These are phyloP conservation scores for Epirrhoe alternata DNA, from an alignment of 2,888 invertebrate species.

Conservation along the genomic window DNA sequence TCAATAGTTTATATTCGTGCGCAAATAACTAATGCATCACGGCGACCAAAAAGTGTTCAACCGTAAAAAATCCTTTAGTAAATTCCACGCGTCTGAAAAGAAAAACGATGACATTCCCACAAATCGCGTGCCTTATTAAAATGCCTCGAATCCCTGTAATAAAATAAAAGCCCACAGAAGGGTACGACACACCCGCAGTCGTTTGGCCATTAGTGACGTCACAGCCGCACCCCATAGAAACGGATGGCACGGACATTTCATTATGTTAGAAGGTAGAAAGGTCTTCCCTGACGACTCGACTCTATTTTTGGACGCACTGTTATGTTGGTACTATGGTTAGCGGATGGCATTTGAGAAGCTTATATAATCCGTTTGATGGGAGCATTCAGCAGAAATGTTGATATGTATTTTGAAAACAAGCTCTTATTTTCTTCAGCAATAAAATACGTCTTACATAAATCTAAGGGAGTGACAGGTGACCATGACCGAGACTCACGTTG, in stretches of 20 bases:
- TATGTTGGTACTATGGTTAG: constrained; percentile 17
- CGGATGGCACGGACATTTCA: constrained; percentile 34
- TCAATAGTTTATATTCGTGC: background rate
- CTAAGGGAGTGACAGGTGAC: background rate
- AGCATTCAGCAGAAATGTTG: background rate
- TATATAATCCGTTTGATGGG: constrained; percentile 13
- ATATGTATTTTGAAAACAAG: background rate
- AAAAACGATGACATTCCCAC: constrained; percentile 26
- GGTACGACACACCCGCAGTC: constrained; percentile 65
- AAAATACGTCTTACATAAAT: background rate
- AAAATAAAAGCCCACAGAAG: constrained; percentile 46
- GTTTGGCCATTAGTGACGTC: constrained; percentile 64
- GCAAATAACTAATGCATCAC: background rate
- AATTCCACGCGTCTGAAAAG: constrained; percentile 11
- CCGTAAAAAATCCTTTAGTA: constrained; percentile 4
- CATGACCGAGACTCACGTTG: background rate
- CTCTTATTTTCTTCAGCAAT: background rate
- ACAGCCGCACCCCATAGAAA: constrained; percentile 63
- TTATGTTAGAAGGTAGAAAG: constrained; percentile 21
- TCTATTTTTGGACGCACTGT: constrained; percentile 33
- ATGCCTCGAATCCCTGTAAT: constrained; percentile 38
- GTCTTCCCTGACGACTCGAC: constrained; percentile 39
- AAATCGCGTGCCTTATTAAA: constrained; percentile 44
- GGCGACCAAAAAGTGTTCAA: background rate
- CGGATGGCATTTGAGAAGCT: constrained; percentile 10